Conservation (phyloP, 2,113 vertebrate species). For the Semnornis frantzii region DNA sequence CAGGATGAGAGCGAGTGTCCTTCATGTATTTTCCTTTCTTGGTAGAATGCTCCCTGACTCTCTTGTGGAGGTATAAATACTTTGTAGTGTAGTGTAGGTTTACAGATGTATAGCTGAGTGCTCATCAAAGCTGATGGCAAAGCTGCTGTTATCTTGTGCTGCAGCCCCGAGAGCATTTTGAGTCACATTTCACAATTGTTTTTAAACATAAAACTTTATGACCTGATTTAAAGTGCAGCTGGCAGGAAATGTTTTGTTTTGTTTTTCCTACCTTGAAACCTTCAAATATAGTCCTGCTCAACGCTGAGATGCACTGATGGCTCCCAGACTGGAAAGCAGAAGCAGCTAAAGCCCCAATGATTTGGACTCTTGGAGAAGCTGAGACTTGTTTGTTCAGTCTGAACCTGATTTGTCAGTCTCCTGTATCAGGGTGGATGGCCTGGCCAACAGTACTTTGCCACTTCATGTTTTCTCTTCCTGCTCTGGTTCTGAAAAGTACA, state of each 20-base stretch:
- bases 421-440: not conserved
- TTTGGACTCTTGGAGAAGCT: not conserved
- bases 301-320: not conserved
- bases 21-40: not conserved
- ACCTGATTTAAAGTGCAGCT: conserved; percentile 32
- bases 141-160: not conserved
- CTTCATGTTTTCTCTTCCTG: conserved; percentile 22
- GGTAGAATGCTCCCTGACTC: not conserved
- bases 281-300: not conserved
- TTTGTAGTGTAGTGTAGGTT: not conserved
- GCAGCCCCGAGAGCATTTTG: not conserved
- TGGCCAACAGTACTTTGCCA: not conserved
- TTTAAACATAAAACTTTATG: conserved; percentile 39
- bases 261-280: not conserved
- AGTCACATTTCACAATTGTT: not conserved
- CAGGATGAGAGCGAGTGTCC: not conserved
- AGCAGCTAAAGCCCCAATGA: not conserved
- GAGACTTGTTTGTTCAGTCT: not conserved
- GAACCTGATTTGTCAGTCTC: not conserved
- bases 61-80: not conserved
- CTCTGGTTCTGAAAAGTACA: not conserved
- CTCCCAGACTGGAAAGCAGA: not conserved
- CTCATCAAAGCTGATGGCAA: not conserved
- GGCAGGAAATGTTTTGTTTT: not conserved
- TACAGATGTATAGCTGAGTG: not conserved